These are phyloP conservation scores for Zele albiditarsus DNA, from an alignment of 2,888 invertebrate genomes.

Conservation along the genomic window DNA sequence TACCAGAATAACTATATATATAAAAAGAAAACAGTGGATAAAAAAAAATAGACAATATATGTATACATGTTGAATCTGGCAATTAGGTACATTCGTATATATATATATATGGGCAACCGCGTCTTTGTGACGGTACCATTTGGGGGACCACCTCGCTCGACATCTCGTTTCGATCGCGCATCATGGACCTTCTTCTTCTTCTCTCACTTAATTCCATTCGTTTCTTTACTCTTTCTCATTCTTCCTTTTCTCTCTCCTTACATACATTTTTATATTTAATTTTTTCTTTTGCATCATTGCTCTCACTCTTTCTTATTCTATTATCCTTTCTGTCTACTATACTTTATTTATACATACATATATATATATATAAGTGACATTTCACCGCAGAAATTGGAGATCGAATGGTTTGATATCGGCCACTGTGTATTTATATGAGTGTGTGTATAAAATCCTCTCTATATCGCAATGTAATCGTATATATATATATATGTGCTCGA, in stretches of 20 bases:
- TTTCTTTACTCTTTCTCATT: not conserved
- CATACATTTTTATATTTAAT: not conserved
- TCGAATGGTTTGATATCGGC: constrained; percentile 46
- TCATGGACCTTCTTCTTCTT: not conserved
- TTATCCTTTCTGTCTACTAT: no score
- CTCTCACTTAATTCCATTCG: not conserved
- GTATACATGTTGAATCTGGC: constrained; percentile 45
- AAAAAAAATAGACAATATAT: not conserved
- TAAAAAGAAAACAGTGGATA: not conserved
- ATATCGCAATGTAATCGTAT: no score
- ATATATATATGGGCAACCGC: constrained; percentile 43
- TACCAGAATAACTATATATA: constrained; percentile 16
- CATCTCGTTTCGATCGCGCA: constrained; percentile 45
- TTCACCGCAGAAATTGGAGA: constrained; percentile 49
- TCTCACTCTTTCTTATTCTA: not conserved
- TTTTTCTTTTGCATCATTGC: not conserved
- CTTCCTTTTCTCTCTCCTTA: not conserved
- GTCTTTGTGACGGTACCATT: constrained; percentile 40
- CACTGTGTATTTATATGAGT: constrained; percentile 15
- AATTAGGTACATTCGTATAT: constrained; percentile 52
- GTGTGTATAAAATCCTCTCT: not conserved
- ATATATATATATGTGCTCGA: no score
- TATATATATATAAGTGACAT: constrained; percentile 19
- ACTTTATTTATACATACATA: no score
- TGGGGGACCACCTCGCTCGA: constrained; percentile 53